Evolutionary conservation across 1,140 invertebrate species (phyloP).

Genomic region (Apis dorsata): DNA sequence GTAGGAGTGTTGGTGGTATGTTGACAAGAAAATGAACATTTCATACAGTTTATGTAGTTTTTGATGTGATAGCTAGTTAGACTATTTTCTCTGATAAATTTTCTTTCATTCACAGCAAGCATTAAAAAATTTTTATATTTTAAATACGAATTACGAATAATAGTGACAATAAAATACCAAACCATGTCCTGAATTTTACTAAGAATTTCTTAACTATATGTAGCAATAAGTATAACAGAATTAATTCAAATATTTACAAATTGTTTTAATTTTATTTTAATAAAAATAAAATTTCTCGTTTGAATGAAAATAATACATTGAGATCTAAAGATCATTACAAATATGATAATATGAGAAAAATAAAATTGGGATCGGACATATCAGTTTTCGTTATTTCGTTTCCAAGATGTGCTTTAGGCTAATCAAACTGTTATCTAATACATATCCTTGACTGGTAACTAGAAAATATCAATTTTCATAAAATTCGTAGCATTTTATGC

Average conservation of each 20-base stretch:
- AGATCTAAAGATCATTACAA: slow-evolving; percentile 23
- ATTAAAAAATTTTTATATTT: not conserved
- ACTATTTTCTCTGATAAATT: not conserved
- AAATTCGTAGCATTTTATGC: slow-evolving; percentile 4
- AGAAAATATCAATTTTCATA: slow-evolving; percentile 17
- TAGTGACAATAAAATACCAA: not conserved
- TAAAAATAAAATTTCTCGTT: slow-evolving; percentile 5
- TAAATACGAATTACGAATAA: not conserved
- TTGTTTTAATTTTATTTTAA: not conserved
- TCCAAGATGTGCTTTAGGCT: slow-evolving; percentile 33
- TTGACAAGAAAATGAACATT: slow-evolving; percentile 17
- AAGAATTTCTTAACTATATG: not conserved
- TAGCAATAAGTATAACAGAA: not conserved
- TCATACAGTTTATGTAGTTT: not conserved
- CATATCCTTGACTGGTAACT: not conserved
- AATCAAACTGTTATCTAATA: slow-evolving; percentile 18
- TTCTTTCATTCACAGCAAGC: not conserved
- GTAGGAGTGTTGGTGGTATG: not conserved
- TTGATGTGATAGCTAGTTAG: not conserved
- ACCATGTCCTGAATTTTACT: not conserved
- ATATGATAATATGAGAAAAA: slow-evolving; percentile 34
- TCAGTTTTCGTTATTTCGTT: slow-evolving; percentile 24
- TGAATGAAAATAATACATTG: not conserved
- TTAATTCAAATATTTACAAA: slow-evolving; percentile 33
- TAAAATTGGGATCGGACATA: slow-evolving; percentile 4